These are phyloP conservation scores for Lithophane ornitopus DNA, from an alignment of 2,888 invertebrate genomes.

Conservation along the genomic window DNA sequence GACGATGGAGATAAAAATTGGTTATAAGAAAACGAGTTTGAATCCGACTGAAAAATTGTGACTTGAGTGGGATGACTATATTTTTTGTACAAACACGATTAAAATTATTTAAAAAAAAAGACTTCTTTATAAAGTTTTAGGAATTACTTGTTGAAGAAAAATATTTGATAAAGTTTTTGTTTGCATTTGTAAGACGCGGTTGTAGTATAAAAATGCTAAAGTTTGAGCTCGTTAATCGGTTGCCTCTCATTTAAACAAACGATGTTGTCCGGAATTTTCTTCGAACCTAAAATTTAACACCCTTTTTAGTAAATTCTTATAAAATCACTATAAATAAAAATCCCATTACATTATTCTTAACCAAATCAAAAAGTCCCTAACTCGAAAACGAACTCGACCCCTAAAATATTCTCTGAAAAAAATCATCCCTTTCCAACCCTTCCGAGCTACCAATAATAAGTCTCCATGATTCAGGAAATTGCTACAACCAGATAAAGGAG, in stretches of 20 bases:
- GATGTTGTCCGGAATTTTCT: not conserved
- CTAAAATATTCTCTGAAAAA: slow-evolving; percentile 32
- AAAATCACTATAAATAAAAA: slow-evolving; percentile 20
- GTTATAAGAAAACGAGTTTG: slow-evolving; percentile 36
- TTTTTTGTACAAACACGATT: not conserved
- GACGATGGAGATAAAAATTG: slow-evolving; percentile 57
- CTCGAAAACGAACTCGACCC: slow-evolving; percentile 30
- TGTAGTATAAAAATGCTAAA: not conserved
- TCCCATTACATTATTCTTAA: slow-evolving; percentile 25
- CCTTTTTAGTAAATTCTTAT: not conserved
- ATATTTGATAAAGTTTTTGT: not conserved
- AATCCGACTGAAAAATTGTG: slow-evolving; percentile 24
- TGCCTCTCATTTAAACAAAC: not conserved
- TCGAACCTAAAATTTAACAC: not conserved
- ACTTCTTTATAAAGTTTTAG: not conserved
- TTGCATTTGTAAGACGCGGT: too few species aligned
- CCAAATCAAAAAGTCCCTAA: slow-evolving; percentile 25
- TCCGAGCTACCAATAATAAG: slow-evolving; percentile 62
- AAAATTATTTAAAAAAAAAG: not conserved
- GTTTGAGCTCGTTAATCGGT: not conserved
- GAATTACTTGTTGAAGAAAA: too few species aligned
- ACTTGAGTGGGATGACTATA: slow-evolving; percentile 5
- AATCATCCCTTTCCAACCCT: slow-evolving; percentile 38
- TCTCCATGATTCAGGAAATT: slow-evolving; percentile 65
- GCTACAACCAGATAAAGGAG: slow-evolving; percentile 65